phyloP scores from a whole-genome alignment of 2,888 invertebrate genomes.

The Drosophila mimetica region DNA sequence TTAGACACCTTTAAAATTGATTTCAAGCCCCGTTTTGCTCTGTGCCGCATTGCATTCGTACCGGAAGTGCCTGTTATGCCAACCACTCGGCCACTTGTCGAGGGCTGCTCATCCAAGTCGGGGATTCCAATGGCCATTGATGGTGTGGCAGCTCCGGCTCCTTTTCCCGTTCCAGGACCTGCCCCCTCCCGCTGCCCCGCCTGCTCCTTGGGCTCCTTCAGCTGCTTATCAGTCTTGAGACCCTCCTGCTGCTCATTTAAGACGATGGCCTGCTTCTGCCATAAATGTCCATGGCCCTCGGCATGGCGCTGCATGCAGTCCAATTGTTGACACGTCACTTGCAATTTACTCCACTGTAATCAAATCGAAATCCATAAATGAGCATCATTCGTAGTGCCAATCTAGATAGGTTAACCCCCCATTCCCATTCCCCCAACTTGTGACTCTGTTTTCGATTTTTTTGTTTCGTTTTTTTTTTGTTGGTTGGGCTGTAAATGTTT shows the following conservation, averaged over 20 bases:
- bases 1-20: neutral
- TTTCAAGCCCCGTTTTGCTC: neutral
- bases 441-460: neutral
- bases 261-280: slow-evolving; percentile 84
- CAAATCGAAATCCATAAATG: slow-evolving; percentile 59
- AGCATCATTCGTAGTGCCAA: slow-evolving; percentile 55
- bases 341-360: slow-evolving; percentile 83
- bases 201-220: slow-evolving; percentile 13
- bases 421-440: neutral
- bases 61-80: slow-evolving; percentile 59
- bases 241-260: slow-evolving; percentile 82
- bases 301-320: slow-evolving; percentile 84
- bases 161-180: neutral
- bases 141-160: slow-evolving; percentile 50
- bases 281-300: slow-evolving; percentile 84
- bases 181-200: neutral
- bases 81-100: slow-evolving; percentile 41
- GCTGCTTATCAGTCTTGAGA: slow-evolving; percentile 61
- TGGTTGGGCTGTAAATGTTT: slow-evolving; percentile 67
- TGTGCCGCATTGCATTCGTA: slow-evolving; percentile 31
- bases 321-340: slow-evolving; percentile 84
- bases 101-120: slow-evolving; percentile 28
- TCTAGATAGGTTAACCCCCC: slow-evolving; percentile 51
- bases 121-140: slow-evolving; percentile 39
- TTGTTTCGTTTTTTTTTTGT: slow-evolving; percentile 14